These are phyloP conservation scores for Zygothrica quintamaculata DNA, from an alignment of 2,888 invertebrate species.

Conservation along the genomic window DNA sequence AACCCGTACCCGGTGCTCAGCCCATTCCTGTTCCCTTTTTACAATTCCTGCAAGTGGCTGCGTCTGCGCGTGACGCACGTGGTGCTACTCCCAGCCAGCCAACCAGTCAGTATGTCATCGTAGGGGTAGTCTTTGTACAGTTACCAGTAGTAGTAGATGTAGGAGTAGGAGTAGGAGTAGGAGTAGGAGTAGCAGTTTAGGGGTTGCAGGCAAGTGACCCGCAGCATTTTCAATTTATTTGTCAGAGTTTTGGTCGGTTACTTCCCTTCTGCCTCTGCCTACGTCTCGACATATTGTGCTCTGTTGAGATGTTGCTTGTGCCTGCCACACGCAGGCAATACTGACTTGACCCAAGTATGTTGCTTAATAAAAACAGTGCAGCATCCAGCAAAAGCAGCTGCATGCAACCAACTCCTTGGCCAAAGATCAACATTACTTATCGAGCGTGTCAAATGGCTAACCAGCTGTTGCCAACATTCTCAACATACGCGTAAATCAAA, in stretches of 20 bases:
- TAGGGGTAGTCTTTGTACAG: constrained; percentile 49
- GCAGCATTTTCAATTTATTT: constrained; percentile 60
- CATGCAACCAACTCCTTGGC: constrained; percentile 62
- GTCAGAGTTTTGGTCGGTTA: constrained; percentile 1
- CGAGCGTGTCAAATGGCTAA: constrained; percentile 69
- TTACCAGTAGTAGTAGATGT: constrained; percentile 13
- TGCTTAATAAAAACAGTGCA: constrained; percentile 19
- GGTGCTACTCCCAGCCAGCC: constrained; percentile 38
- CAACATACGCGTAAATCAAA: constrained; percentile 57
- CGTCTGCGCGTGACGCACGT: constrained; percentile 77
- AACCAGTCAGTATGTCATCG: too few species aligned
- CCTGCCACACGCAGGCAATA: constrained; percentile 72
- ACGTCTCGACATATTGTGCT: constrained; percentile 50
- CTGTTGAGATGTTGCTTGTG: constrained; percentile 58
- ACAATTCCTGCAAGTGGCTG: constrained; percentile 48
- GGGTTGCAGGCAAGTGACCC: constrained; percentile 68
- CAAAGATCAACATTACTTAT: constrained; percentile 53
- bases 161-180: constrained; percentile 71
- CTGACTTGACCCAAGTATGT: constrained; percentile 61
- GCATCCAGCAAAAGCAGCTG: constrained; percentile 44
- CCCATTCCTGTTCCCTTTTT: constrained; percentile 17
- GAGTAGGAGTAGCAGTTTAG: constrained; percentile 12
- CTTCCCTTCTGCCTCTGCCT: constrained; percentile 12
- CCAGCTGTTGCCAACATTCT: constrained; percentile 63
- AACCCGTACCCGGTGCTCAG: constrained; percentile 20